Evolutionary conservation across 2,888 invertebrate genomes (phyloP).

Genomic region (Cryptus viduatorius): DNA sequence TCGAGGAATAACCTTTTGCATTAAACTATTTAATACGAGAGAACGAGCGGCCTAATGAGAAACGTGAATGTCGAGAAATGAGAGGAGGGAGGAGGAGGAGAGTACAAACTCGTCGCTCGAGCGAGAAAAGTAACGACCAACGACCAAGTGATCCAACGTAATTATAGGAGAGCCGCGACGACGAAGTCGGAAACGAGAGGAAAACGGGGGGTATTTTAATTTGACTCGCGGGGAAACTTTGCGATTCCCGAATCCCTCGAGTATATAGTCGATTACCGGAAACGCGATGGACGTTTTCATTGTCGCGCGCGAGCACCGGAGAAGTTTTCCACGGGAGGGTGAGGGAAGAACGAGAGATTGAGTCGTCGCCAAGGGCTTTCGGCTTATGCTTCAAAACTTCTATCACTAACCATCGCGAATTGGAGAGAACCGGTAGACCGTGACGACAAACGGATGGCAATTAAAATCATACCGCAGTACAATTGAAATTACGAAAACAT

Average conservation of each 20-base stretch:
- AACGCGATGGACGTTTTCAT: slow-evolving; percentile 54
- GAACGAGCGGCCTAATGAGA: slow-evolving; percentile 4
- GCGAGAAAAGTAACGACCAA: slow-evolving; percentile 29
- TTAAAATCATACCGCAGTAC: not conserved
- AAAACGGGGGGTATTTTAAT: slow-evolving; percentile 69
- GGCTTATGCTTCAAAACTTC: not conserved
- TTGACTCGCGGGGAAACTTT: slow-evolving; percentile 57
- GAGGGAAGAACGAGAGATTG: slow-evolving; percentile 30
- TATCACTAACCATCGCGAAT: not conserved
- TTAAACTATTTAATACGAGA: slow-evolving; percentile 27
- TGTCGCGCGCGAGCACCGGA: slow-evolving; percentile 28
- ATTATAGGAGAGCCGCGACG: slow-evolving; percentile 43
- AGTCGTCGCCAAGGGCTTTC: slow-evolving; percentile 8
- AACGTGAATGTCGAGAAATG: slow-evolving; percentile 14
- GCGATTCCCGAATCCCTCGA: slow-evolving; percentile 19
- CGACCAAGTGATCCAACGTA: slow-evolving; percentile 37
- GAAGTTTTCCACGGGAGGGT: slow-evolving; percentile 27
- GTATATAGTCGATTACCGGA: slow-evolving; percentile 44
- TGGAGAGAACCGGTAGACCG: not conserved
- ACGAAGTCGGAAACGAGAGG: slow-evolving; percentile 16
- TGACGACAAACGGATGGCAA: not conserved
- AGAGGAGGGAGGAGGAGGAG: not conserved
- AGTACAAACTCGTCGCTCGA: slow-evolving; percentile 15
- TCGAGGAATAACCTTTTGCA: not conserved
- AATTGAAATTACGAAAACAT: not conserved